phyloP scores from a whole-genome alignment of 2,888 invertebrate species.

The Piscicola geometra region DNA sequence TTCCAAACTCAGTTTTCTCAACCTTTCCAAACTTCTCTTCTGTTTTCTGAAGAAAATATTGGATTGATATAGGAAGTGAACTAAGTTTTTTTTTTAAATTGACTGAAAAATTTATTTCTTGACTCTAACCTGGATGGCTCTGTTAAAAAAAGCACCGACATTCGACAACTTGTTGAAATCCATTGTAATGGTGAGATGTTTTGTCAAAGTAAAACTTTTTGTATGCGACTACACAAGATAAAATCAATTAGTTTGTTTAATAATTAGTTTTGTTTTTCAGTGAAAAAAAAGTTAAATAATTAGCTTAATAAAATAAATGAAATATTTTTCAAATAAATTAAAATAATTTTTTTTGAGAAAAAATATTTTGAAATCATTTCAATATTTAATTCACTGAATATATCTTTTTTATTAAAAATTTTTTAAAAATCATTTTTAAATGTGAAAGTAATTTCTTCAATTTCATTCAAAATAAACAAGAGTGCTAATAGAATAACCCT shows the following conservation, averaged over 20 bases:
- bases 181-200: neutral
- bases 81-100: conserved; percentile 1
- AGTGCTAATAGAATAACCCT: neutral
- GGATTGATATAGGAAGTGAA: neutral
- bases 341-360: too few relatives aligned
- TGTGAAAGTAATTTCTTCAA: too few relatives aligned
- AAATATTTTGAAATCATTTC: too few relatives aligned
- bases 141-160: conserved; percentile 72
- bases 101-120: neutral
- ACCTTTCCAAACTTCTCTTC: conserved; percentile 80
- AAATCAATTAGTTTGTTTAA: too few relatives aligned
- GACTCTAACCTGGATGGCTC: conserved; percentile 73
- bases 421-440: too few relatives aligned
- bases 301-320: too few relatives aligned
- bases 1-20: conserved; percentile 84
- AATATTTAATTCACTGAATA: too few relatives aligned
- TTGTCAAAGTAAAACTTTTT: neutral
- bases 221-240: too few relatives aligned
- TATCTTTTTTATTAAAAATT: too few relatives aligned
- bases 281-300: too few relatives aligned
- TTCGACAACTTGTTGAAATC: conserved; percentile 73
- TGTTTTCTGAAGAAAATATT: conserved; percentile 65
- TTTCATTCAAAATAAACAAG: neutral
- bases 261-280: too few relatives aligned
- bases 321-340: too few relatives aligned